A percentile compares a stretch with the other conserved stretches of the same genome.
Conservation (phyloP, 2,797 vertebrate genomes). For the Mus caroli region DNA sequence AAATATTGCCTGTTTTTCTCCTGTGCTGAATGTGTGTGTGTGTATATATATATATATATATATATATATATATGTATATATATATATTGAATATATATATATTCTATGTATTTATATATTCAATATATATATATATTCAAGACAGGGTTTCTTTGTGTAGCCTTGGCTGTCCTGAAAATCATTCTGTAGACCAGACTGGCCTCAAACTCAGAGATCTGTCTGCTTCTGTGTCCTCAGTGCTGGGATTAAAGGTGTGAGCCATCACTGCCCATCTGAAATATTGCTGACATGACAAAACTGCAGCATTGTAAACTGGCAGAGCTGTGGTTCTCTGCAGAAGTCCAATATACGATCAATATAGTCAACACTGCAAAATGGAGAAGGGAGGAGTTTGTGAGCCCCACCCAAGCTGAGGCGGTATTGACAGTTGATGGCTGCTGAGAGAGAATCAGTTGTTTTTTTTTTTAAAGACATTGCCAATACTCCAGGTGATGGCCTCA, state of each 20-base stretch:
- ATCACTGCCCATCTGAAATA: background rate
- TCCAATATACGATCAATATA: background rate
- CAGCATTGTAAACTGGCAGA: background rate
- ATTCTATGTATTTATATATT: too few relatives aligned
- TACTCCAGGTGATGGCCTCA: background rate
- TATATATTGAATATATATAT: too few relatives aligned
- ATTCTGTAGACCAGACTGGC: background rate
- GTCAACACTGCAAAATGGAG: background rate
- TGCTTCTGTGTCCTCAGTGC: background rate
- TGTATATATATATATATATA: too few relatives aligned
- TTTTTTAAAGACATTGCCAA: background rate
- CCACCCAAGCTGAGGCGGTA: background rate
- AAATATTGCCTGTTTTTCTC: background rate
- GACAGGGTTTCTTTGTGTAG: background rate
- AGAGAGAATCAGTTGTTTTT: background rate
- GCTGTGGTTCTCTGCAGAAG: background rate
- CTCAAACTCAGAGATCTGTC: background rate
- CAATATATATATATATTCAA: background rate
- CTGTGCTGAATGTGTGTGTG: background rate
- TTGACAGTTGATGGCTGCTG: background rate
- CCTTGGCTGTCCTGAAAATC: background rate
- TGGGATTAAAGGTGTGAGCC: background rate
- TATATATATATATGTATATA: too few relatives aligned
- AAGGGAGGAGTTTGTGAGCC: background rate
- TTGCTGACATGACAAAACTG: background rate